phyloP scores from a whole-genome alignment of 2,113 vertebrate species.

The Hyperoodon ampullatus region DNA sequence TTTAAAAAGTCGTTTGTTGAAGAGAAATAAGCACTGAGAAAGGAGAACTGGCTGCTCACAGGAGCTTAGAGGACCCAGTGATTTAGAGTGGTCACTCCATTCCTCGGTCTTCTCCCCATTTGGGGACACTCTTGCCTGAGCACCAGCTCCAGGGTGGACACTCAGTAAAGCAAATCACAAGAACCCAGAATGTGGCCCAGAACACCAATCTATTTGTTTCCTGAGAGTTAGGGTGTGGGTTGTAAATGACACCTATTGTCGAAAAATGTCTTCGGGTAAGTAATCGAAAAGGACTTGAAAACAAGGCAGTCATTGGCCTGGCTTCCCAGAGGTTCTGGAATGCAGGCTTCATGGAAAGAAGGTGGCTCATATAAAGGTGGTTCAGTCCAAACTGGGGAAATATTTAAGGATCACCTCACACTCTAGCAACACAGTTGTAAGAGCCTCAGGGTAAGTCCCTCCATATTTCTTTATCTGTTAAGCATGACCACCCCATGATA shows the following conservation, averaged over 20 bases:
- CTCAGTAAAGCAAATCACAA: neutral
- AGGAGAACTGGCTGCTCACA: neutral
- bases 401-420: neutral
- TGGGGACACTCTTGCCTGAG: neutral
- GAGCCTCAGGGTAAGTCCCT: neutral
- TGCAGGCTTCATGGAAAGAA: neutral
- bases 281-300: too few relatives aligned
- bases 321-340: neutral
- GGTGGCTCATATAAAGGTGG: neutral
- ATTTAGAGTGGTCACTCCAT: neutral
- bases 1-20: neutral
- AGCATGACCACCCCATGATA: neutral
- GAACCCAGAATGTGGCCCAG: neutral
- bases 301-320: neutral
- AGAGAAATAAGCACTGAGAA: neutral
- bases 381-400: neutral
- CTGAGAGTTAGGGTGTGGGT: too few relatives aligned
- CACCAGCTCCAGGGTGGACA: neutral
- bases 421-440: too few relatives aligned
- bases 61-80: neutral
- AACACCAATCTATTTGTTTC: neutral
- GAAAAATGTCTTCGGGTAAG: too few relatives aligned
- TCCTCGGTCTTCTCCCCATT: neutral
- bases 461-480: neutral
- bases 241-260: too few relatives aligned